Conservation (phyloP, 2,888 invertebrate genomes). For the Teleiodes luculella region DNA sequence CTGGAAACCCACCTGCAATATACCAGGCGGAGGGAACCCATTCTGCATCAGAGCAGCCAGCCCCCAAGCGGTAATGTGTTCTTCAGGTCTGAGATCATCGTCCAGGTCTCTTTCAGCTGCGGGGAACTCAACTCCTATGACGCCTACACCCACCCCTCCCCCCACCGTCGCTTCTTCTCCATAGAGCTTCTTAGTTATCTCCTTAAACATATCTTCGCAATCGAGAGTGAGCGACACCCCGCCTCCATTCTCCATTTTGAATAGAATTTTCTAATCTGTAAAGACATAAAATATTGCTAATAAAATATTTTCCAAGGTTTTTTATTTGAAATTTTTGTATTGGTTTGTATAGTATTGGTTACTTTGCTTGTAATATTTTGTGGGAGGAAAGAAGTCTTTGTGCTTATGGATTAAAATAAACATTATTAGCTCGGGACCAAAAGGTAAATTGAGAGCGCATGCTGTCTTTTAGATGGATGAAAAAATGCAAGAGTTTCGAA, state of each 20-base stretch:
- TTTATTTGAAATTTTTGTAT: too few relatives aligned
- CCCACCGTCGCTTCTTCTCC: conserved; percentile 84
- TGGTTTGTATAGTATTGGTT: too few relatives aligned
- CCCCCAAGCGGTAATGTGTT: conserved; percentile 86
- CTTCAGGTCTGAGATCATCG: conserved; percentile 82
- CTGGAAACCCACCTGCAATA: conserved; percentile 55
- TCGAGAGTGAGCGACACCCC: conserved; percentile 79
- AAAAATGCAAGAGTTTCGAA: too few relatives aligned
- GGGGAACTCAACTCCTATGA: conserved; percentile 68
- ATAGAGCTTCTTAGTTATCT: conserved; percentile 94
- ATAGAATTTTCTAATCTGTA: background rate
- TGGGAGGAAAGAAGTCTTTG: too few relatives aligned
- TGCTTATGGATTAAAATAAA: too few relatives aligned
- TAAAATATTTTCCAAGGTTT: too few relatives aligned
- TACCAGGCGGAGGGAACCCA: conserved; percentile 83
- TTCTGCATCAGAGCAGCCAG: conserved; percentile 88
- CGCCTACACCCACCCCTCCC: conserved; percentile 64
- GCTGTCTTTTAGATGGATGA: too few relatives aligned
- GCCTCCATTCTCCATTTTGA: conserved; percentile 74
- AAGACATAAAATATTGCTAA: too few relatives aligned
- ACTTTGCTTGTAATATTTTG: too few relatives aligned
- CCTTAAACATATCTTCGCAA: conserved; percentile 93
- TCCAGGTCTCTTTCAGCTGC: conserved; percentile 72
- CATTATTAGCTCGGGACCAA: too few relatives aligned
- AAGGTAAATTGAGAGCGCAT: too few relatives aligned